A percentile compares a stretch with the other conserved stretches of the same genome.
Evolutionary conservation across 2,113 vertebrate species (phyloP).

Genomic region (Psephotus haematonotus): DNA sequence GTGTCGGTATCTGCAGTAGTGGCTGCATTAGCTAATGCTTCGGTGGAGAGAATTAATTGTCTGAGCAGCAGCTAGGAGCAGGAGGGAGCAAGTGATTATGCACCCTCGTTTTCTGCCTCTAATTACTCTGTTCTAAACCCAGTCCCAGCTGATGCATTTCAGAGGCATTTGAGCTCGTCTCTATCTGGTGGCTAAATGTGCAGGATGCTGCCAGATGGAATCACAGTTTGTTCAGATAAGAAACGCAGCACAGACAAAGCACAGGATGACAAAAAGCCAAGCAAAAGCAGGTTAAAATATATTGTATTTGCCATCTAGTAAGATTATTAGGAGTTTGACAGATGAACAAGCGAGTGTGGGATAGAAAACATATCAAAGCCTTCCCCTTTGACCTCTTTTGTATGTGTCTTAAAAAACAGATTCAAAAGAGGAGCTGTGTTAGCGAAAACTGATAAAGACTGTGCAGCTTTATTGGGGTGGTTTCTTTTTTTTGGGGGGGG

Average conservation of each 20-base stretch:
- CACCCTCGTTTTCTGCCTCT: conserved; percentile 56
- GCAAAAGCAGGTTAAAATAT: not conserved
- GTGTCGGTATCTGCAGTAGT: not conserved
- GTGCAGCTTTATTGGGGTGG: not conserved
- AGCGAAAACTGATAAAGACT: not conserved
- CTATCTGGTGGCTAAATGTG: not conserved
- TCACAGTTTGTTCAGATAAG: not conserved
- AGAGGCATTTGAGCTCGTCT: not conserved
- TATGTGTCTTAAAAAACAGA: not conserved
- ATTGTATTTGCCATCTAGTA: not conserved
- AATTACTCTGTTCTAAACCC: conserved; percentile 44
- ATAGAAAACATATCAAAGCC: not conserved
- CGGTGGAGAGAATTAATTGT: conserved; percentile 49
- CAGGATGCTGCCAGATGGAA: not conserved
- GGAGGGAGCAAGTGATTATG: conserved; percentile 50
- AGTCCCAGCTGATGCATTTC: conserved; percentile 21
- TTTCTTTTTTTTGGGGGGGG: no score
- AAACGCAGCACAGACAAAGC: not conserved
- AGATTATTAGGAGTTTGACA: not conserved
- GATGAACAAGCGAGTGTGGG: not conserved
- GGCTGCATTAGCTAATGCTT: conserved; percentile 25
- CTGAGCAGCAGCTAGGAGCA: conserved; percentile 58
- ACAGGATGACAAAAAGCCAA: not conserved
- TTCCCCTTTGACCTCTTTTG: not conserved
- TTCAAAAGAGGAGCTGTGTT: not conserved